Conservation (phyloP, 1,140 invertebrate genomes). For the Pachypeltis micranthus region DNA sequence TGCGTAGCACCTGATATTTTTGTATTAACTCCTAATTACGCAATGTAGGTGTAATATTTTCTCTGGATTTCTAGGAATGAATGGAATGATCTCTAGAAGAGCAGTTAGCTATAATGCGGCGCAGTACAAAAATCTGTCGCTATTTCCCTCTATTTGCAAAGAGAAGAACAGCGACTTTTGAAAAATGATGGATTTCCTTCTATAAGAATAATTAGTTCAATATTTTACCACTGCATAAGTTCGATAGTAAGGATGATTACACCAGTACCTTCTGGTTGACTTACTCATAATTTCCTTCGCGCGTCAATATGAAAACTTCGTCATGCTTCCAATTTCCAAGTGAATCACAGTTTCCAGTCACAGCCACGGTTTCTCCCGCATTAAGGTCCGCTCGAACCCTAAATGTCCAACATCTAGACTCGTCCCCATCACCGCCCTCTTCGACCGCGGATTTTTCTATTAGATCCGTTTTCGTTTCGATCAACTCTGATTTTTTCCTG, state of each 20-base stretch:
- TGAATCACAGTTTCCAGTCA: slow-evolving; percentile 39
- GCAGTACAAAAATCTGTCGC: too few relatives aligned
- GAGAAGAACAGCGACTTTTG: too few relatives aligned
- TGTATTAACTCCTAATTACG: too few relatives aligned
- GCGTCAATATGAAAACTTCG: slow-evolving; percentile 29
- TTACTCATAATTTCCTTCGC: slow-evolving; percentile 18
- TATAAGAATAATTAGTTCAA: neutral
- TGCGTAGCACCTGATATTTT: too few relatives aligned
- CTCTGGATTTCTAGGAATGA: too few relatives aligned
- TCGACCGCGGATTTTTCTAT: neutral
- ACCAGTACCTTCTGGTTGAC: slow-evolving; percentile 19
- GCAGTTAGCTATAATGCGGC: too few relatives aligned
- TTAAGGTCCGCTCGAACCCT: slow-evolving; percentile 34
- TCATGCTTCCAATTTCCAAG: slow-evolving; percentile 41
- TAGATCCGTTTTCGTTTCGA: neutral
- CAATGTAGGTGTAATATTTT: too few relatives aligned
- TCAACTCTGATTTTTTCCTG: slow-evolving; percentile 6
- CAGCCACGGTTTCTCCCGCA: slow-evolving; percentile 36
- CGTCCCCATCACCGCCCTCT: neutral
- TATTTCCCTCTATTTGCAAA: too few relatives aligned
- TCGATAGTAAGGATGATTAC: neutral
- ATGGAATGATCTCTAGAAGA: too few relatives aligned
- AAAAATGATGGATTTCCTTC: neutral
- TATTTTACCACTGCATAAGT: neutral
- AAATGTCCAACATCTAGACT: slow-evolving; percentile 30